Evolutionary conservation across 2,888 invertebrate species (phyloP), one percentile per base, ranked within the genome.

Genomic region (Nectonema munidae): DNA sequence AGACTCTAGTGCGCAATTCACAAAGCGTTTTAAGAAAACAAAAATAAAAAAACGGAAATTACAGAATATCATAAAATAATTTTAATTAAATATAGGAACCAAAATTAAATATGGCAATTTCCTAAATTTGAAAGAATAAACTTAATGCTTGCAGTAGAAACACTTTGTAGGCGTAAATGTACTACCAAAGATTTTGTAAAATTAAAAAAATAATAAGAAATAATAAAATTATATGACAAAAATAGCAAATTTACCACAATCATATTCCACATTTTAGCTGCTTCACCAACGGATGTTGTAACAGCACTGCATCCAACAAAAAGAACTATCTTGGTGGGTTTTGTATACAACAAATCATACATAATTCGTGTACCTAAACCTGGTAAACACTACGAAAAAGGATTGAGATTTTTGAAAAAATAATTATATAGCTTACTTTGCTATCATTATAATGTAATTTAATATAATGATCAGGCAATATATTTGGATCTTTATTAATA

Each of bases 261-360:
- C 44, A 95, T 66, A 60, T 99, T 89, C 89, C 89, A 99, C 76
- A 89, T 86, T 61, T 81, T 83, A 40, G 89, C 89, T 29, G 89
- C 83, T 60, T 95, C 89, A 2, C 89, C 89, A 11, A 95, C 83
- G 32, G 89, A 83, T 16, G 95, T 95, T 51, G 89, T 89, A 18
- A 95, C 89, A 5, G 83, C 83, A 48, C 83, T 83, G 57, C 95
- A 99, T 38, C 95, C 95, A 1, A 58, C 77, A 38, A 95, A 62
- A 43, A 86, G 59, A 64, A 83, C 70, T 50, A 83, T 62, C 60
- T 83, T 89, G 52, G 74, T 74, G 14, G 83, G 83, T 40, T 48
- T 50, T 43, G 49, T 77, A 64, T 95, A 95, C 45, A 95, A 66
- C 44, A 95, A 64, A 59, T 95, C 83, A 64, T 89, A 95, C 71